Evolutionary conservation across 1,140 invertebrate genomes (phyloP), one percentile per base, ranked within the genome.

Genomic region (Ctenoplectra terminalis): DNA sequence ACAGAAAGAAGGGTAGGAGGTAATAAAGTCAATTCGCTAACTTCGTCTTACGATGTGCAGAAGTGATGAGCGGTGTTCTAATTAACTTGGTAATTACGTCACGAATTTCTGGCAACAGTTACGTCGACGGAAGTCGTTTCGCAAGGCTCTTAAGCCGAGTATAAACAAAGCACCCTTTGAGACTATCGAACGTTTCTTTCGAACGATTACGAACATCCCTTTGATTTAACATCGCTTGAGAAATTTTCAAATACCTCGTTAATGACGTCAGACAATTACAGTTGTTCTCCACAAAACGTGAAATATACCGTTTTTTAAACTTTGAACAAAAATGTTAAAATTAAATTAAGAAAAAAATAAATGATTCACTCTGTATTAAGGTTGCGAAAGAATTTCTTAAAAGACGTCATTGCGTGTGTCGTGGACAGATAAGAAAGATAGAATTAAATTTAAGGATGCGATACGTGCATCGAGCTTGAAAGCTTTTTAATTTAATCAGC

Each of bases 131-230:
- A 64, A 64, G 46, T 75, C 17, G 9, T 29, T 54, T 37, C 20
- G 11, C n/a, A 0, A 3, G 6, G 46, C 73, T 34, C 43, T 29
- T 9, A 52, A 64, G 73, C 37, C 46, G 4, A 26, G 31, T 15
- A 20, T 40, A 54, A 76, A 76, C 73, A 66, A 40, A 52, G 40
- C 43, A n/a, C n/a, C 73, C 60, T 54, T 29, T 34, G 60, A 26
- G 50, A 13, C 20, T 17, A 72, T 73, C 71, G 71, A 73, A 46
- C 37, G 13, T 31, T n/a, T n/a, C 64, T 29, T 20, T n/a, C 3
- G 20, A 50, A 20, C 26, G 9, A 4, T 26, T 15, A 8, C 13
- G 8, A n/a, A 11, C 2, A 29, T 29, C 54, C 54, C 54, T 13
- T 29, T 29, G 54, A 15, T 29, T 26, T 4, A 8, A 26, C 3